Evolutionary conservation across 1,140 invertebrate species (phyloP).

Genomic region (Orius insidiosus): DNA sequence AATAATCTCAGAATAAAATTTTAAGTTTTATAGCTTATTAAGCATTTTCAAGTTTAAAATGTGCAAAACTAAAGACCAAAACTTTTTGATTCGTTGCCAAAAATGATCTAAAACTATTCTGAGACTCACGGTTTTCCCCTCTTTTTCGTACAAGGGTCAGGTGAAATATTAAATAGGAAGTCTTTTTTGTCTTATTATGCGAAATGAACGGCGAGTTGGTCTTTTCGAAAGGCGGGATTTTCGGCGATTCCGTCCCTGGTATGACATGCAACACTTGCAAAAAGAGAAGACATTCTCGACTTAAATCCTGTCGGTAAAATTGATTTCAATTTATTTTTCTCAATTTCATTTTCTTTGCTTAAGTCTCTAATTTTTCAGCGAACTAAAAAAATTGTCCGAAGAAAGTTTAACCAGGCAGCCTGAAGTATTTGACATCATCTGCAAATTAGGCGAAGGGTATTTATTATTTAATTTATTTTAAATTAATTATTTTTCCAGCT

Average conservation of each 20-base stretch:
- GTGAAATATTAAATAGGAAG: no score
- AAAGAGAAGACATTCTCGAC: slow-evolving; percentile 2
- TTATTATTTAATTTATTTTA: slow-evolving; percentile 18
- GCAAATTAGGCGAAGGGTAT: slow-evolving; percentile 94
- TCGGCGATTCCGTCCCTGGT: slow-evolving; percentile 12
- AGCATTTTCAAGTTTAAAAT: no score
- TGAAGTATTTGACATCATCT: slow-evolving; percentile 97
- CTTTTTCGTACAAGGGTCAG: no score
- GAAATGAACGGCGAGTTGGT: slow-evolving; percentile 4
- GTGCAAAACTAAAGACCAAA: no score
- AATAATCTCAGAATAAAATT: no score
- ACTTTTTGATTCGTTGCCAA: no score
- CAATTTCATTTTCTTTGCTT: not conserved
- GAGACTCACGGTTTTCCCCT: no score
- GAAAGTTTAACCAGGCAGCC: slow-evolving; percentile 89
- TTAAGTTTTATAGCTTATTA: no score
- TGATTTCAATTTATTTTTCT: slow-evolving; percentile 3
- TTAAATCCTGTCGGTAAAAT: slow-evolving; percentile 3
- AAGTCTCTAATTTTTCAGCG: slow-evolving; percentile 39
- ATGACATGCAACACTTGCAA: slow-evolving; percentile 18
- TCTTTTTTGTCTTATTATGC: no score
- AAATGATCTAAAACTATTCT: no score
- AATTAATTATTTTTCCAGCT: slow-evolving; percentile 30
- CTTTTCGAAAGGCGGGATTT: slow-evolving; percentile 18
- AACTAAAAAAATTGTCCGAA: slow-evolving; percentile 85